Base-by-base conservation (phyloP, 2,888 invertebrate genomes). In the Cerastis rubricosa region DNA sequence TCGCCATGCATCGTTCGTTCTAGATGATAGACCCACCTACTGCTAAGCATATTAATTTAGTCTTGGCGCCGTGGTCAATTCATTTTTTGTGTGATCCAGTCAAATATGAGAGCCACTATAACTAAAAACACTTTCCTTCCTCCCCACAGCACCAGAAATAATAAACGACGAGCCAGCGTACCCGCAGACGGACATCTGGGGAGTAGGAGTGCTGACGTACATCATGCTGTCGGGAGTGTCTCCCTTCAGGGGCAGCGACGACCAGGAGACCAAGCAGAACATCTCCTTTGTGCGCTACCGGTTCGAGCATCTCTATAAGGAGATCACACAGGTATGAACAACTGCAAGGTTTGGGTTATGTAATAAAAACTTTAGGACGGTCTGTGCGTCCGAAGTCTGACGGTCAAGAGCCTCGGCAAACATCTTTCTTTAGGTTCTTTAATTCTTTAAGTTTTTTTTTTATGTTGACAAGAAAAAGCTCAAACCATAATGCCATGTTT, bases 171-270 rank as follows among this genome's bases (percentile, higher is more conserved):
- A 99, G 94, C 98, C 98, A 11, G 98, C 99, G 51, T 98, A 98
- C 94, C 98, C 98, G 3, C 98, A 99, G 93, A 98, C 99, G 6
- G 99, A 99, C 95, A 98, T 99, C 89, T 99, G 99, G 99, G 98
- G 99, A 35, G 97, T 99, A 71, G 99, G 99, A 72, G 99, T 99
- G 19, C 96, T 99, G 11, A 97, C 99, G 0, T 99, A 99, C 96
- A 97, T 99, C 64, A 97, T 99, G 96, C 95, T 99, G 85, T 99
- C 99, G 7, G 99, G 99, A 25, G 98, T 97, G 78, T 98, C 99
- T 73, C 99, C 99, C 67, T 99, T 99, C 98, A 97, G 97, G 79
- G 99, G 99, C 6, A 97, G 96, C 6, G 98, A 98, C 88, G 98
- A 98, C 78, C 97, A 98, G 35, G 99, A 99, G 94, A 99, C 99